These are phyloP conservation scores for Scleropages formosus DNA, from an alignment of 2,797 vertebrate species.

Conservation along the genomic window DNA sequence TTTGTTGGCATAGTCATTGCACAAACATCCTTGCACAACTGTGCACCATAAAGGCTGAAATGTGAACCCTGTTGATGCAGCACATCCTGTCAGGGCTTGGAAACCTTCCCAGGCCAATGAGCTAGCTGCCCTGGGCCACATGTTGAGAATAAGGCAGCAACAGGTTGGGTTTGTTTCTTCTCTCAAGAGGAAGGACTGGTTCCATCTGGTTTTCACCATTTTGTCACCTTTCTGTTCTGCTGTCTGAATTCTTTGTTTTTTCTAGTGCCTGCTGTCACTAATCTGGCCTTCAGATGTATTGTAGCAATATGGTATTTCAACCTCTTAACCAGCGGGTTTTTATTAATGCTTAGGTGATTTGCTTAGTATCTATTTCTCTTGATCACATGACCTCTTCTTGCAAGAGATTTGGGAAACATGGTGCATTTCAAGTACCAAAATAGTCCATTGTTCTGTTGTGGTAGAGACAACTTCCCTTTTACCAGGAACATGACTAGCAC, in stretches of 20 bases:
- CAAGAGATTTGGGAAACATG: neutral
- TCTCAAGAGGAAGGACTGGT: neutral
- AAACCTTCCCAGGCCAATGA: conserved; percentile 33
- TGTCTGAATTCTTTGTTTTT: neutral
- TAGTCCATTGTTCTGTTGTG: neutral
- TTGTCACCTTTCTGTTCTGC: neutral
- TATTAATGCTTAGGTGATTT: too few species aligned
- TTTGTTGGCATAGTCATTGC: conserved; percentile 19
- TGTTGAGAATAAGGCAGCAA: conserved; percentile 25
- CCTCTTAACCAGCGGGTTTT: too few species aligned
- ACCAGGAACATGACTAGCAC: neutral
- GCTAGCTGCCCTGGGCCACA: conserved; percentile 26
- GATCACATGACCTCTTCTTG: neutral
- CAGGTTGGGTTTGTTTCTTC: conserved; percentile 34
- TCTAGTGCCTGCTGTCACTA: too few species aligned
- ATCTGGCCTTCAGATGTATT: too few species aligned
- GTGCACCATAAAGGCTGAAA: conserved; percentile 38
- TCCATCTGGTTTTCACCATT: conserved; percentile 13
- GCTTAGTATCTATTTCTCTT: neutral
- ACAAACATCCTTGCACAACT: conserved; percentile 48
- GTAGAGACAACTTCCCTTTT: neutral
- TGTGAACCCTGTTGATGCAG: conserved; percentile 44
- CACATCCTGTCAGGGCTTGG: conserved; percentile 49
- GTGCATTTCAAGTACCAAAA: neutral
- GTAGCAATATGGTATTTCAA: too few species aligned